Evolutionary conservation across 2,113 vertebrate species (phyloP).

Genomic region (Pseudorhombus dupliciocellatus): DNA sequence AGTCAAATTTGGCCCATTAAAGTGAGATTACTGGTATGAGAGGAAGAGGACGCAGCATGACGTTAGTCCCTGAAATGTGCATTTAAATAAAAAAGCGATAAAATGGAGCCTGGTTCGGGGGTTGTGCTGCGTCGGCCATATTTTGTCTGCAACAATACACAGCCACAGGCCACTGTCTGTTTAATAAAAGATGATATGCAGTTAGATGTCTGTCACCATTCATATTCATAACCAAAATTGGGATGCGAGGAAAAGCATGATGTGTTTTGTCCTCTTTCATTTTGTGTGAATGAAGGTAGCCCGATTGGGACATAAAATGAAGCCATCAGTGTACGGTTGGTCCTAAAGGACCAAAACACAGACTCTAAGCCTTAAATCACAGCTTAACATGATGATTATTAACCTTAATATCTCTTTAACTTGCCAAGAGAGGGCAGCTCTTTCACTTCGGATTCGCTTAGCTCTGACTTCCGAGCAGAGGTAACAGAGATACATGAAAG

Average conservation of each 20-base stretch:
- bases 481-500: constrained; percentile 47
- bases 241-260: neutral
- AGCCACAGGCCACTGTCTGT: no score
- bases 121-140: neutral
- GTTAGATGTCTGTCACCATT: no score
- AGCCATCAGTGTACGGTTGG: constrained; percentile 4
- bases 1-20: neutral
- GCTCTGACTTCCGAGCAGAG: constrained; percentile 50
- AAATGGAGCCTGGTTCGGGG: neutral
- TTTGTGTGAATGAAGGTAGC: no score
- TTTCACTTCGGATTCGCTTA: constrained; percentile 42
- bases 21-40: neutral
- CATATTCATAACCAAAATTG: neutral
- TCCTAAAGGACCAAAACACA: neutral
- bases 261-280: neutral
- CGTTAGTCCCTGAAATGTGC: neutral
- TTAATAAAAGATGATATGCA: no score
- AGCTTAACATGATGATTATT: constrained; percentile 24
- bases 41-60: neutral
- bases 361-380: constrained; percentile 8
- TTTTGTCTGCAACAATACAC: neutral
- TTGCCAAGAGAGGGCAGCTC: constrained; percentile 30
- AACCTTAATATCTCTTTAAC: constrained; percentile 20
- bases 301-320: neutral
- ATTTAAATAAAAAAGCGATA: neutral